Percentiles rank a stretch among this genome's conserved stretches.
These are phyloP conservation scores for Ceyx margarethae DNA, from an alignment of 2,113 vertebrate species.

Conservation along the genomic window DNA sequence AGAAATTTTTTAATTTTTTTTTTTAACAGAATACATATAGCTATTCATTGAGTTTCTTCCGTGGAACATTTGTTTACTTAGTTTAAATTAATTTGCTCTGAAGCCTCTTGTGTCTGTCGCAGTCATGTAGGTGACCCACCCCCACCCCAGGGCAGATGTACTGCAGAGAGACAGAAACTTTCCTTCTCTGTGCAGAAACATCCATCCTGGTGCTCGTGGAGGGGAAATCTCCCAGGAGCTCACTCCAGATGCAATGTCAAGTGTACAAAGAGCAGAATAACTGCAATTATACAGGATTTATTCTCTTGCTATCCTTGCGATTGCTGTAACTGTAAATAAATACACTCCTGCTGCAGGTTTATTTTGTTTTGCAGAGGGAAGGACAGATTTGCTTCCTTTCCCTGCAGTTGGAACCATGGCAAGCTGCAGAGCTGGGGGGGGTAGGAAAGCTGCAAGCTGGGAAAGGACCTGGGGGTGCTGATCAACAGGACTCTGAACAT, in stretches of 20 bases:
- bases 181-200: slow-evolving; percentile 2
- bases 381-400: slow-evolving; percentile 36
- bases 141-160: background rate
- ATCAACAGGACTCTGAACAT: too few species aligned
- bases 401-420: background rate
- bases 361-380: slow-evolving; percentile 45
- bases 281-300: slow-evolving; percentile 30
- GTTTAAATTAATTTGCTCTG: background rate
- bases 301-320: slow-evolving; percentile 42
- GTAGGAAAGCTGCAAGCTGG: too few species aligned
- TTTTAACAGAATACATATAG: background rate
- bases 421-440: too few species aligned
- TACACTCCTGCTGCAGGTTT: background rate
- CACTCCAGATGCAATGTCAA: slow-evolving; percentile 32
- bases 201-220: background rate
- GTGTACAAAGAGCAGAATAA: slow-evolving; percentile 63
- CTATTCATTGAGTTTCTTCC: background rate
- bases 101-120: background rate
- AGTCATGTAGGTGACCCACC: background rate
- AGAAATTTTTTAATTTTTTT: too few species aligned
- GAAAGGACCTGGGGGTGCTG: too few species aligned
- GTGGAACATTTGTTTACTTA: background rate
- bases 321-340: slow-evolving; percentile 54
- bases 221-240: background rate
- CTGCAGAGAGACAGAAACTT: background rate